phyloP scores from a whole-genome alignment of 2,888 invertebrate genomes.

The Trisateles emortualis region DNA sequence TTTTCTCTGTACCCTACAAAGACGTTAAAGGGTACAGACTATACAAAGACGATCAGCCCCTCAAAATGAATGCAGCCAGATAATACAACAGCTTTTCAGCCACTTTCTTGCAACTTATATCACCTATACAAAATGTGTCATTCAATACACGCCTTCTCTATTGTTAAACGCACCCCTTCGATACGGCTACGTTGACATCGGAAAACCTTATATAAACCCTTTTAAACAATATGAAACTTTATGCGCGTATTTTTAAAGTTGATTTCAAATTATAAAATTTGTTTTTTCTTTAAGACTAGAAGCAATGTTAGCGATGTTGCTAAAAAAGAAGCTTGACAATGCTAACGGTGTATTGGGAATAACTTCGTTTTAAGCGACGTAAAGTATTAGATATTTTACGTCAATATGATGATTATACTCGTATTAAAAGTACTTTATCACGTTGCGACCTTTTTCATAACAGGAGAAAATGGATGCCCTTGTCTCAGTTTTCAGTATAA shows the following conservation, averaged over 20 bases:
- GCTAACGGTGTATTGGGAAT: slow-evolving; percentile 42
- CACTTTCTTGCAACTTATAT: slow-evolving; percentile 54
- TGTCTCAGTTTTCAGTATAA: too few relatives aligned
- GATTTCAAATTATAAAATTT: not conserved
- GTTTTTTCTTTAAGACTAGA: slow-evolving; percentile 22
- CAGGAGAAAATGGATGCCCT: not conserved
- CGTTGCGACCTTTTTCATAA: slow-evolving; percentile 10
- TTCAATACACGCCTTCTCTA: slow-evolving; percentile 54
- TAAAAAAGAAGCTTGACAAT: slow-evolving; percentile 51
- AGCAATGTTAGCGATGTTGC: slow-evolving; percentile 35
- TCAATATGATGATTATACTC: slow-evolving; percentile 30
- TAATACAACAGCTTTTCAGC: slow-evolving; percentile 46
- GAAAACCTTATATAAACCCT: slow-evolving; percentile 29
- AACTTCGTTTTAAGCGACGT: slow-evolving; percentile 32
- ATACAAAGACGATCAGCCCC: slow-evolving; percentile 33
- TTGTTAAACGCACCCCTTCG: slow-evolving; percentile 54
- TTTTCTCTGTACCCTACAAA: slow-evolving; percentile 23
- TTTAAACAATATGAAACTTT: slow-evolving; percentile 13
- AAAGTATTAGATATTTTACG: slow-evolving; percentile 33
- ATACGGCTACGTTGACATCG: slow-evolving; percentile 40
- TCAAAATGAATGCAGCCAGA: slow-evolving; percentile 32
- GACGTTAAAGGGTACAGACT: slow-evolving; percentile 12
- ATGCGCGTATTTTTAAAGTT: not conserved
- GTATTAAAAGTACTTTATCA: slow-evolving; percentile 20
- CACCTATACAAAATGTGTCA: slow-evolving; percentile 57